These are phyloP conservation scores for Arbacia lixula DNA, from an alignment of 53 echinoderm and acorn worm genomes.

Conservation along the genomic window DNA sequence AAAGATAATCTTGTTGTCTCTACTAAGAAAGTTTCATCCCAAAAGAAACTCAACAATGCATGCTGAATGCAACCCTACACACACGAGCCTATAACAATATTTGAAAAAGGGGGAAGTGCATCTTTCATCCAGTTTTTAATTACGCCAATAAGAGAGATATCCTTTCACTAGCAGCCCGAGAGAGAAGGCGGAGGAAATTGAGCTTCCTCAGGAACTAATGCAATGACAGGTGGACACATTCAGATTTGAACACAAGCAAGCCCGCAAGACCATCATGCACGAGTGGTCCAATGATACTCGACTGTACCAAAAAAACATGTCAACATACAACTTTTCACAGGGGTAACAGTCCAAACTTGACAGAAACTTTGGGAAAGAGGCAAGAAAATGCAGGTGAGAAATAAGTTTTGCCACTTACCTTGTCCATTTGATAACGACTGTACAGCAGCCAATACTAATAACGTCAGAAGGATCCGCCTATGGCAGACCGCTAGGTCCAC, in stretches of 20 bases:
- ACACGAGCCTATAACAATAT: constrained; percentile 4
- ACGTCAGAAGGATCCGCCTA: constrained; percentile 54
- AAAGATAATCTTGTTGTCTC: too few relatives aligned
- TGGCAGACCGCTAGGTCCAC: constrained; percentile 55
- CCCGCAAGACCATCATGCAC: constrained; percentile 62
- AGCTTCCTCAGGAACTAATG: not conserved
- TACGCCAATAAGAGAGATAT: not conserved
- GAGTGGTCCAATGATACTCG: constrained; percentile 37
- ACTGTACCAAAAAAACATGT: constrained; percentile 37
- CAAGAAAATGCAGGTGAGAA: not conserved
- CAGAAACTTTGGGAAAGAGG: too few relatives aligned
- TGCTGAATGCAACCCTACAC: too few relatives aligned
- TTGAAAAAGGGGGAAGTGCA: constrained; percentile 4
- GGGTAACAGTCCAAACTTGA: not conserved
- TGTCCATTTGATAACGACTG: constrained; percentile 55
- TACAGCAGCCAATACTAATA: constrained; percentile 50
- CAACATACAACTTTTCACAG: constrained; percentile 32
- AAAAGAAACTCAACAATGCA: too few relatives aligned
- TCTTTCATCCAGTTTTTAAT: constrained; percentile 1
- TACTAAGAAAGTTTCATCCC: too few relatives aligned
- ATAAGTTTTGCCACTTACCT: constrained; percentile 25
- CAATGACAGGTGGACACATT: constrained; percentile 12
- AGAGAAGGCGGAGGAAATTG: not conserved
- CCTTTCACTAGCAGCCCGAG: not conserved
- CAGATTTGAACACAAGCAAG: constrained; percentile 55